Base-by-base conservation (phyloP, 1,140 invertebrate species). In the Latrodectus geometricus region DNA sequence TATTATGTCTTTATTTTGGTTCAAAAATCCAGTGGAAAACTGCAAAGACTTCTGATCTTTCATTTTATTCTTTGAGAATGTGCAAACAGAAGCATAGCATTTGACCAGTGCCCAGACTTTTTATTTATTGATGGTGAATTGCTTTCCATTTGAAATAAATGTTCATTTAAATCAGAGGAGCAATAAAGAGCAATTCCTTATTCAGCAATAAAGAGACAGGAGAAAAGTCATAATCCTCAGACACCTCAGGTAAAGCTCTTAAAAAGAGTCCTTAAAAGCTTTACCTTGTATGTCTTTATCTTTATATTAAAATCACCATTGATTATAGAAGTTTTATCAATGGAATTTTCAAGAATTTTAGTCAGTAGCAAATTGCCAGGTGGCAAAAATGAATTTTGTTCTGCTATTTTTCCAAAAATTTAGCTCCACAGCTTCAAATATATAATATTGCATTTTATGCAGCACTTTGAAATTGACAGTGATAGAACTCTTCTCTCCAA, bases 301-400 rank as follows among this genome's bases (percentile, higher is more conserved):
- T 73, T 49, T 76, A 50, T 76, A 54, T 75, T 75, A 35, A 76
- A 76, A 20, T 85, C 73, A 21, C 82, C 61, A 75, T 76, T 69
- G 17, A n/a, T n/a, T n/a, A n/a, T n/a, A n/a, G n/a, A n/a, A n/a
- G n/a, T n/a, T n/a, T n/a, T n/a, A n/a, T n/a, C 80, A 35, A 74
- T 20, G 21, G 73, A 48, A 23, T 50, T 76, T 15, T 76, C 48
- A 2, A 65, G 20, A 15, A 85, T 68, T 9, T 7, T 20, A n/a
- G 65, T 68, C 9, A 52, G 7, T 11, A 73, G 72, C 15, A 14
- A 0, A 11, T 11, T 65, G 9, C 9, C 11, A 17, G n/a, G n/a
- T n/a, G n/a, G 50, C 48, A 76, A 66, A 75, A 76, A 85, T 56
- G 20, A 73, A n/a, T 50, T 75, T 84, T 21, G 49, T 75, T 20